phyloP scores from a whole-genome alignment of 1,140 invertebrate genomes.

The Aphelenchoides avenae region DNA sequence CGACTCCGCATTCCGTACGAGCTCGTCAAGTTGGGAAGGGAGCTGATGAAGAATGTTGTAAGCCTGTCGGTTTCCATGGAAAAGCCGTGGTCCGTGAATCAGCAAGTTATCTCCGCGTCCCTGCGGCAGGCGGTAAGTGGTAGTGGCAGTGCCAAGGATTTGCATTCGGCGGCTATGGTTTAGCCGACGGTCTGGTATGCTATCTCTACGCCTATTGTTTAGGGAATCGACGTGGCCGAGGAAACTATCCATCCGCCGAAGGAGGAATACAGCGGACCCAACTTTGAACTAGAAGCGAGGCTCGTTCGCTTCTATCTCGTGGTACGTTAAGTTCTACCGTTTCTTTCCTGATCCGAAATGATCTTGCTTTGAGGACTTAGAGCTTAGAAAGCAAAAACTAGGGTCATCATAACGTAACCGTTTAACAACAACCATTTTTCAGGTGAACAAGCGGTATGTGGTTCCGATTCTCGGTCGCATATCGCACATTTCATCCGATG shows the following conservation, averaged over 20 bases:
- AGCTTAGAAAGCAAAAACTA: constrained; percentile 6
- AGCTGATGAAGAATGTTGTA: constrained; percentile 41
- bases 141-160: constrained; percentile 1
- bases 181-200: no score
- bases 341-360: constrained; percentile 16
- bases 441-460: constrained; percentile 47
- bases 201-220: no score
- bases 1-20: constrained; percentile 52
- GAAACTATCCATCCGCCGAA: constrained; percentile 37
- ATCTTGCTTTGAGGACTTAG: constrained; percentile 15
- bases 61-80: constrained; percentile 56
- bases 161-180: not conserved
- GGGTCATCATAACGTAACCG: not conserved
- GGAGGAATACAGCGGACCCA: constrained; percentile 35
- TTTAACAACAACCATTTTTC: constrained; percentile 10
- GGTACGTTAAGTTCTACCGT: constrained; percentile 31
- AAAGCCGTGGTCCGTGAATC: constrained; percentile 43
- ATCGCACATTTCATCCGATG: constrained; percentile 51
- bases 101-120: constrained; percentile 38
- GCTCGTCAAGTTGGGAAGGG: constrained; percentile 31
- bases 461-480: constrained; percentile 55
- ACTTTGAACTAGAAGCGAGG: constrained; percentile 51
- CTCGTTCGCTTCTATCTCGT: constrained; percentile 54
- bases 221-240: constrained; percentile 41
- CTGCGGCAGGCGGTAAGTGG: constrained; percentile 28